Evolutionary conservation across 2,113 vertebrate species (phyloP).

Genomic region (Amphiprion ocellaris): DNA sequence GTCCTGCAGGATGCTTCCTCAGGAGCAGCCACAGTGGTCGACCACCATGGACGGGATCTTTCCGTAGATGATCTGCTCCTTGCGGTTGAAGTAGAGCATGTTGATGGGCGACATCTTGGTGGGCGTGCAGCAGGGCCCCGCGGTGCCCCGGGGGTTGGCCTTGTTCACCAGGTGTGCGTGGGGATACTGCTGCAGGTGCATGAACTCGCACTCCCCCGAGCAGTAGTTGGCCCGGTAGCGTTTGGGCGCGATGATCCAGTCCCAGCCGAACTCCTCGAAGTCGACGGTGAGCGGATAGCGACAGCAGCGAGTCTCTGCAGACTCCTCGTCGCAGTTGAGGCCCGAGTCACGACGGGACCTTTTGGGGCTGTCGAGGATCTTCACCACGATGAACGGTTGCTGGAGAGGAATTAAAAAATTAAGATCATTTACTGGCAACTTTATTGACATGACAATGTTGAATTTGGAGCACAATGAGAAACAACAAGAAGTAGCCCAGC

Average conservation of each 20-base stretch:
- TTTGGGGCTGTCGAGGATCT: constrained; percentile 93
- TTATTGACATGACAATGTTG: too few relatives aligned
- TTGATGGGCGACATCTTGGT: constrained; percentile 99
- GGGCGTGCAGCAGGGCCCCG: constrained; percentile 96
- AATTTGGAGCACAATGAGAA: too few relatives aligned
- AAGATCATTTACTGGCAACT: neutral
- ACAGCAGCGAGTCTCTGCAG: constrained; percentile 93
- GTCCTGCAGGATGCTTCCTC: constrained; percentile 67
- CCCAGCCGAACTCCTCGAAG: constrained; percentile 98
- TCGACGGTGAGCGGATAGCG: constrained; percentile 96
- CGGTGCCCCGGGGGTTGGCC: constrained; percentile 93
- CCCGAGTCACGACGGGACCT: constrained; percentile 93
- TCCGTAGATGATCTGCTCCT: constrained; percentile 98
- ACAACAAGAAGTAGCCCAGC: too few relatives aligned
- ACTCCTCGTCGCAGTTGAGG: constrained; percentile 95
- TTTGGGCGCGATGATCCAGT: constrained; percentile 99
- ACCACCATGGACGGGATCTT: constrained; percentile 99
- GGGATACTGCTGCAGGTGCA: constrained; percentile 97
- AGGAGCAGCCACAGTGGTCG: constrained; percentile 97
- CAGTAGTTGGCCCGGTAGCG: constrained; percentile 98
- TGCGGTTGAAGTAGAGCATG: constrained; percentile 98
- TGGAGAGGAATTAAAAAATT: constrained; percentile 68
- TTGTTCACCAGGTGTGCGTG: constrained; percentile 98
- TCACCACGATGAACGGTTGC: constrained; percentile 98
- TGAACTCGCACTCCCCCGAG: constrained; percentile 96